Conservation (phyloP, 2,113 vertebrate species). For the Panthera uncia region DNA sequence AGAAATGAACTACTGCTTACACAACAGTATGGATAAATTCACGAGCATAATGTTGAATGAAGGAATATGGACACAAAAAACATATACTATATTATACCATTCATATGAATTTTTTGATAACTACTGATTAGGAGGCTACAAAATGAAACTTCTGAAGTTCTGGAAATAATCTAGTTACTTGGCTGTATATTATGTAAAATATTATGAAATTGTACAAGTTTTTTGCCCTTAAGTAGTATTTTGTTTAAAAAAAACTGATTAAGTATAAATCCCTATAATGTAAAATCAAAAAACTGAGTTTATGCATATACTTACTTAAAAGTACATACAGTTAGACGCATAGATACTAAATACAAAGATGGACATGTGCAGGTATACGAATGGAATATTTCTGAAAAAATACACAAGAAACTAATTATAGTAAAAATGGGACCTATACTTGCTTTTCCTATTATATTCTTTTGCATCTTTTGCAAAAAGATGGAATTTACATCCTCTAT, state of each 20-base stretch:
- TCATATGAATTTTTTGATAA: not conserved
- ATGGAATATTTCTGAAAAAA: conserved; percentile 14
- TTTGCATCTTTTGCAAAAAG: not conserved
- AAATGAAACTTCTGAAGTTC: not conserved
- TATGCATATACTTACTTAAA: not conserved
- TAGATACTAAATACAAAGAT: not conserved
- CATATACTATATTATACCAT: not conserved
- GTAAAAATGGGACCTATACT: not conserved
- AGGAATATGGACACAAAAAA: not conserved
- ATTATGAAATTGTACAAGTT: not conserved
- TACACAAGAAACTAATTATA: not conserved
- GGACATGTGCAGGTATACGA: not conserved
- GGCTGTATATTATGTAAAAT: not conserved
- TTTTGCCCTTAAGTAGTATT: not conserved
- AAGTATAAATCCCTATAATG: not conserved
- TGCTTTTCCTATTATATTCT: not conserved
- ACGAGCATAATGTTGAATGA: not conserved
- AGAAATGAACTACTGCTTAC: not conserved
- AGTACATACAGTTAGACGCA: not conserved
- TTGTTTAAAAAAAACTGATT: not conserved
- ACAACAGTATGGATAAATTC: not conserved
- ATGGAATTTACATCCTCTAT: not conserved
- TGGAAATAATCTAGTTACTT: not conserved
- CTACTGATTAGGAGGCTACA: not conserved
- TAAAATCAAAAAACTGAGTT: not conserved